Evolutionary conservation across 2,113 vertebrate species (phyloP).

Genomic region (Crypturellus undulatus): DNA sequence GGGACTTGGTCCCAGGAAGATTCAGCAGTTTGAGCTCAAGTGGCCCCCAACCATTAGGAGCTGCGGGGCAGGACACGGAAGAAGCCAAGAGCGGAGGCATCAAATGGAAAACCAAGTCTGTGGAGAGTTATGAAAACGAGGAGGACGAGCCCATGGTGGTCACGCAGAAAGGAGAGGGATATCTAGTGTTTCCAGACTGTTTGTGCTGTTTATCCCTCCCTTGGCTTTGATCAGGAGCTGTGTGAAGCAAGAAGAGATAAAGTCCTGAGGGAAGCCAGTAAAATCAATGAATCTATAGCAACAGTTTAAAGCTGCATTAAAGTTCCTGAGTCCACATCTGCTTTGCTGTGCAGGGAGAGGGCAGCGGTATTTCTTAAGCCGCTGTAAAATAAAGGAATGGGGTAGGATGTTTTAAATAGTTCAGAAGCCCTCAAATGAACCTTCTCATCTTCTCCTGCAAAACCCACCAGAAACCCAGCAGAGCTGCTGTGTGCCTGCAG

Average conservation of each 20-base stretch:
- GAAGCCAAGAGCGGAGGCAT: slow-evolving; percentile 42
- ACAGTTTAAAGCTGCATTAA: background rate
- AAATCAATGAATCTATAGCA: background rate
- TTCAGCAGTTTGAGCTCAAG: background rate
- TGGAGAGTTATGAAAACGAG: slow-evolving; percentile 53
- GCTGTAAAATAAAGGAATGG: background rate
- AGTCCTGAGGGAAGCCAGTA: background rate
- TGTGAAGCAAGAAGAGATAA: background rate
- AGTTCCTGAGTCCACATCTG: background rate
- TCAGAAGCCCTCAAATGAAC: background rate
- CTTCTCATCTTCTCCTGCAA: background rate
- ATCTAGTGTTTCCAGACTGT: background rate
- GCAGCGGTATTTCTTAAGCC: background rate
- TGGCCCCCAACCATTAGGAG: slow-evolving; percentile 20
- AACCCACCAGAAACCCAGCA: background rate
- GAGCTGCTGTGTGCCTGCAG: background rate
- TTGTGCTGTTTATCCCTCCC: slow-evolving; percentile 3
- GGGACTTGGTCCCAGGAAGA: slow-evolving; percentile 11
- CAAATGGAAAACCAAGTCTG: background rate
- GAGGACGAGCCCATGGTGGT: slow-evolving; percentile 6
- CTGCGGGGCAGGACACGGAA: background rate
- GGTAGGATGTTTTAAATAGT: background rate
- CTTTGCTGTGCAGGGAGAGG: background rate
- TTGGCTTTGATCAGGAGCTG: background rate
- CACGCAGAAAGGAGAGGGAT: slow-evolving; percentile 24